Evolutionary conservation across 2,888 invertebrate genomes (phyloP).

Genomic region (Drosophila gaucha): DNA sequence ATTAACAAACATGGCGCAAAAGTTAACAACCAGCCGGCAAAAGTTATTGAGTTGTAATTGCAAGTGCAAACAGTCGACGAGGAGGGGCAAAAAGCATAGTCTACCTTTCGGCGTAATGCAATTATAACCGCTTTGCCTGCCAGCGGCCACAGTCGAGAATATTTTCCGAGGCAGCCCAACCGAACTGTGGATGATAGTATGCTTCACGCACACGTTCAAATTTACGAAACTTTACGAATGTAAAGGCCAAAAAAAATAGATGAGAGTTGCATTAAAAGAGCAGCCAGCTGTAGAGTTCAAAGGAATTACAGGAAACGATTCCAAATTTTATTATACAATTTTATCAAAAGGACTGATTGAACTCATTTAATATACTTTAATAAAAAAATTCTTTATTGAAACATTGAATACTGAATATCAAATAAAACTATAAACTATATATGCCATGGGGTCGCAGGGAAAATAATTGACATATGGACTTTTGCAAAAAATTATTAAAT

Average conservation of each 20-base stretch:
- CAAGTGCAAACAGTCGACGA: constrained; percentile 60
- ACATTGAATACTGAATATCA: background rate
- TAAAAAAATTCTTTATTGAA: background rate
- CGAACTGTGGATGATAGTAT: constrained; percentile 14
- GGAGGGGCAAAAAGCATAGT: constrained; percentile 40
- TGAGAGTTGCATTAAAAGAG: background rate
- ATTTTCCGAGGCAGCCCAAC: constrained; percentile 19
- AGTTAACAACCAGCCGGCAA: constrained; percentile 62
- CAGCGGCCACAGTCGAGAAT: constrained; percentile 19
- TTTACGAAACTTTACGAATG: constrained; percentile 18
- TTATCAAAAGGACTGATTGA: background rate
- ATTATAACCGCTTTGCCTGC: constrained; percentile 64
- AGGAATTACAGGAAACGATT: constrained; percentile 1
- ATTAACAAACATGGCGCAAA: constrained; percentile 56
- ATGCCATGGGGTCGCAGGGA: too few relatives aligned
- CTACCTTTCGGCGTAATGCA: constrained; percentile 75
- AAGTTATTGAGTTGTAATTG: constrained; percentile 81
- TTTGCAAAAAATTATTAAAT: too few relatives aligned
- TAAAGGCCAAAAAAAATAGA: background rate
- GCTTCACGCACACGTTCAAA: constrained; percentile 18
- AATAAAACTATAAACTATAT: too few relatives aligned
- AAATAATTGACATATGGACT: too few relatives aligned
- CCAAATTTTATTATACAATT: constrained; percentile 10
- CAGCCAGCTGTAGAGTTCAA: background rate
- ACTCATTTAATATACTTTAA: constrained; percentile 1